Percentiles rank a stretch among this genome's conserved stretches.
These are phyloP conservation scores for Phaonia tiefii DNA, from an alignment of 2,888 invertebrate genomes.

Conservation along the genomic window DNA sequence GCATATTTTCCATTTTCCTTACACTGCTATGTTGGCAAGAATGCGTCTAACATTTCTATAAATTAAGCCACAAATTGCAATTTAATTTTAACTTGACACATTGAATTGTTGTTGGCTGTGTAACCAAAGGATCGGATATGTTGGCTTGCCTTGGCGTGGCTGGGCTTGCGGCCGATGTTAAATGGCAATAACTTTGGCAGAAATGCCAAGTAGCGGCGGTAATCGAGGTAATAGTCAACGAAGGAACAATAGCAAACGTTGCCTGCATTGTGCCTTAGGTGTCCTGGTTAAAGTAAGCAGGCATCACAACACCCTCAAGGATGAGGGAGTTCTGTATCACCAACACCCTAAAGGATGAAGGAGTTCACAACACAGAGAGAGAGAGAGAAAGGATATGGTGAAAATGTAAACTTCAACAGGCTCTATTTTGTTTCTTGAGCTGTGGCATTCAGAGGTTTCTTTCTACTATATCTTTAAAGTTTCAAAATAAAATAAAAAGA, in stretches of 20 bases:
- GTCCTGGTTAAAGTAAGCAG: slow-evolving; percentile 26
- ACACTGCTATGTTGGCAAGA: not conserved
- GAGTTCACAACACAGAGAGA: not conserved
- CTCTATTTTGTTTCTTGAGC: not conserved
- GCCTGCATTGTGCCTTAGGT: not conserved
- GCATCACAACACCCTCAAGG: no score
- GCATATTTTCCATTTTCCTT: not conserved
- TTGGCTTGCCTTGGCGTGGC: not conserved
- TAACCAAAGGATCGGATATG: not conserved
- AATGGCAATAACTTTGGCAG: slow-evolving; percentile 23
- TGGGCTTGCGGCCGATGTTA: slow-evolving; percentile 8
- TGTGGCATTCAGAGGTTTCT: slow-evolving; percentile 5
- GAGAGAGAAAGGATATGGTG: not conserved
- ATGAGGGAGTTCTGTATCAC: no score
- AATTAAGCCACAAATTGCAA: slow-evolving; percentile 70
- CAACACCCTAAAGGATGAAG: no score
- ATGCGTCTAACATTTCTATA: slow-evolving; percentile 51
- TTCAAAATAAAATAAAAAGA: not conserved
- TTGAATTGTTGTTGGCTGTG: slow-evolving; percentile 56
- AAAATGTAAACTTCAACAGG: slow-evolving; percentile 12
- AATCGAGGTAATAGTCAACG: slow-evolving; percentile 5
- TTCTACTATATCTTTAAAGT: slow-evolving; percentile 10
- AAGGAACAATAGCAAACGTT: slow-evolving; percentile 7
- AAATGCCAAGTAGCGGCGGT: slow-evolving; percentile 4
- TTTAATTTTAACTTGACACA: slow-evolving; percentile 68